Conservation (phyloP, 2,113 vertebrate genomes). For the Gobiocypris rarus region DNA sequence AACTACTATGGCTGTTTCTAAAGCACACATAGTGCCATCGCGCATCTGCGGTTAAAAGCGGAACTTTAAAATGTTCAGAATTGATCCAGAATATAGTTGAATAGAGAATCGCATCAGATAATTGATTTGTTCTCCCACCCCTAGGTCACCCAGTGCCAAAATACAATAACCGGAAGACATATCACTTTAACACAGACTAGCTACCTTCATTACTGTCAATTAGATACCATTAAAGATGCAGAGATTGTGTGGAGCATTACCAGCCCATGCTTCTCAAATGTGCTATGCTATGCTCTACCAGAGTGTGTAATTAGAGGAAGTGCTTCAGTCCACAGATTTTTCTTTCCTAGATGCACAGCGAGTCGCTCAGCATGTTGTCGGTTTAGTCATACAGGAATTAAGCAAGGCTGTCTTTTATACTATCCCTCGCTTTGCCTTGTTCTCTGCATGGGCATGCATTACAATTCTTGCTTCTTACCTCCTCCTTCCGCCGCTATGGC, state of each 20-base stretch:
- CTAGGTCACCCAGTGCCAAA: neutral
- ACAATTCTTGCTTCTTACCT: constrained; percentile 26
- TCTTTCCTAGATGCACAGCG: constrained; percentile 33
- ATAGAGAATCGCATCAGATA: too few relatives aligned
- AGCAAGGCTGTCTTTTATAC: constrained; percentile 49
- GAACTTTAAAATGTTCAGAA: too few relatives aligned
- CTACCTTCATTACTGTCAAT: neutral
- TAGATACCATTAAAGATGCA: constrained; percentile 3
- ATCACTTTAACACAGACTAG: neutral
- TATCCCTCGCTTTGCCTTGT: neutral
- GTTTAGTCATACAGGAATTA: constrained; percentile 53
- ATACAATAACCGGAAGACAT: neutral
- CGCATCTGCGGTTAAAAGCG: too few relatives aligned
- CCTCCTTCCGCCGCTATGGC: neutral
- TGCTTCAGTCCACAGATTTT: constrained; percentile 62
- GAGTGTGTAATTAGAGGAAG: constrained; percentile 61
- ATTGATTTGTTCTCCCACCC: too few relatives aligned
- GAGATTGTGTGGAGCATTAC: neutral
- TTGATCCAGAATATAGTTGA: too few relatives aligned
- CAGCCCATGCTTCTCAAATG: constrained; percentile 17
- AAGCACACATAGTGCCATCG: too few relatives aligned
- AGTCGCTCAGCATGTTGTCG: constrained; percentile 50
- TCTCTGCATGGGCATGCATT: constrained; percentile 32
- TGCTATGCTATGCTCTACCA: constrained; percentile 14
- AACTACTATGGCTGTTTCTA: too few relatives aligned